Evolutionary conservation across 2,797 vertebrate species (phyloP), one percentile per base, ranked within the genome.

Genomic region (Typhlichthys subterraneus): DNA sequence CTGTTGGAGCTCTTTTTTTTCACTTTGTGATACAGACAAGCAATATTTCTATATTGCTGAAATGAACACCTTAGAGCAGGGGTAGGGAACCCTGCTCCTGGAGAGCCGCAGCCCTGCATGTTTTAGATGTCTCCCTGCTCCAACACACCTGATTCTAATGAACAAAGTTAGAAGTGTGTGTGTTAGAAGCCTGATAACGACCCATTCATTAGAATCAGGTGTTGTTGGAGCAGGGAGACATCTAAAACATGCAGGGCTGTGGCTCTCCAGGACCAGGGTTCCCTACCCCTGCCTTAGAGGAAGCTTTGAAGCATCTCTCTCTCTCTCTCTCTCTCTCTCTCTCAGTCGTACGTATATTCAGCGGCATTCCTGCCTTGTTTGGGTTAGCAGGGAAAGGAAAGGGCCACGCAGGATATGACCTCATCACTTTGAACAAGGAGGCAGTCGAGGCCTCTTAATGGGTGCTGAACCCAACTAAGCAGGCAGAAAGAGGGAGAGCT

Each of bases 361-460:
- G 78, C 7, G 9, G 67, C 88, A 88, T 91, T 89, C 88, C 85
- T 84, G 76, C 69, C 82, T 89, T 91, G 88, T 93, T 93, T 92
- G 91, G 92, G 91, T 92, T 92, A 92, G 88, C 82, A 59, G 70
- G 80, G 69, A 89, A 74, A 90, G 90, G 91, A 92, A 92, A 91
- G 88, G 90, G 88, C 87, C 64, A 85, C 86, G 66, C 90, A 93
- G 92, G 93, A 94, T 90, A 91, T 93, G 85, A 92, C 91, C 87
- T 93, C 88, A 93, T 89, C 88, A 89, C 92, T 93, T 87, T 85
- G 85, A 92, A 85, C 82, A 74, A 72, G 83, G 81, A 81, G 84
- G 88, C 70, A 77, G 81, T 71, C 60, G 80, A 79, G 87, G 86
- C 87, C 87, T 89, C 88, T 61, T 73, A 87, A 81, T 63, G 56